Evolutionary conservation across 2,797 vertebrate genomes (phyloP).

Genomic region (Syngnathus acus): DNA sequence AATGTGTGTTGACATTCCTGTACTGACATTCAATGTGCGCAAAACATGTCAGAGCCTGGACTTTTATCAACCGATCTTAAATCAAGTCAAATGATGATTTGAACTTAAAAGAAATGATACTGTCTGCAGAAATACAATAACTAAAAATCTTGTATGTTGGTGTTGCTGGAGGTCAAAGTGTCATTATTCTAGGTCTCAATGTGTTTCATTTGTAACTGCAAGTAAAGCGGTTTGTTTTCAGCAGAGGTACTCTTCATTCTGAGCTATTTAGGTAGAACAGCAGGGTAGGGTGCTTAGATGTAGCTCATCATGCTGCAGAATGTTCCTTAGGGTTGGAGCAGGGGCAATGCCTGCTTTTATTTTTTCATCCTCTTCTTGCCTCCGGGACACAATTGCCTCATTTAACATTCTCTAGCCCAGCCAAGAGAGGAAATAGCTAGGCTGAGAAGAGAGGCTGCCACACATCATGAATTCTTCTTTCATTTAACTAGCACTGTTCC

Average conservation of each 20-base stretch:
- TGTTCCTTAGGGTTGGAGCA: conserved; percentile 61
- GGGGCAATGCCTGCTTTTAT: conserved; percentile 39
- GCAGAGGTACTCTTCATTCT: conserved; percentile 27
- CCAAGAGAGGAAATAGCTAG: conserved; percentile 71
- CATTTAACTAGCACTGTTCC: conserved; percentile 67
- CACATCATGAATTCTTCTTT: conserved; percentile 74
- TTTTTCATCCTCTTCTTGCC: conserved; percentile 57
- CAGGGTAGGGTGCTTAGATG: conserved; percentile 44
- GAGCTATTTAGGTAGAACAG: conserved; percentile 33
- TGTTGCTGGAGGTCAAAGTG: not conserved
- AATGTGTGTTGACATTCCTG: not conserved
- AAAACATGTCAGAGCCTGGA: not conserved
- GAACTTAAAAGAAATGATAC: not conserved
- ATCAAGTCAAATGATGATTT: not conserved
- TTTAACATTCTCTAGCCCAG: conserved; percentile 76
- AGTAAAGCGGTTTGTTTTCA: conserved; percentile 18
- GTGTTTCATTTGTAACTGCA: conserved; percentile 16
- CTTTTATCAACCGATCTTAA: not conserved
- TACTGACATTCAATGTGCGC: not conserved
- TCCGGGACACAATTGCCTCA: conserved; percentile 75
- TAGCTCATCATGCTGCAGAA: conserved; percentile 55
- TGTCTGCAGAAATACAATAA: not conserved
- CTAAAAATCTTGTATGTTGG: not conserved
- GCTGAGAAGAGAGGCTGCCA: conserved; percentile 63
- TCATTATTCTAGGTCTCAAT: not conserved